Conservation (phyloP, 2,888 invertebrate species). For the Caenorhabditis sp. region DNA sequence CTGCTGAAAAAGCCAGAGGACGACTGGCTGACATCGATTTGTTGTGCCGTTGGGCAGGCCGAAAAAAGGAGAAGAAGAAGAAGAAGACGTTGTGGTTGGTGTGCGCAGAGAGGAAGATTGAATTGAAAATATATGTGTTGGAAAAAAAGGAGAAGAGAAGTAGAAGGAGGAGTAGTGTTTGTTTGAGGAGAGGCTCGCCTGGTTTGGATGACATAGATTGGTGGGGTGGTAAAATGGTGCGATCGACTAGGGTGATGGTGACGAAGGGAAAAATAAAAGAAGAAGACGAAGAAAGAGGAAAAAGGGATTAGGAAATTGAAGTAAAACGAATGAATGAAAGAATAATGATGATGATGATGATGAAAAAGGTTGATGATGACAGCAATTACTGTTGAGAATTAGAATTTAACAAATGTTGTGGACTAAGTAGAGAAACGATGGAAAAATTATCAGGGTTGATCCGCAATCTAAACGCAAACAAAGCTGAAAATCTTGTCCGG, state of each 20-base stretch:
- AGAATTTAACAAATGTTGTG: no score
- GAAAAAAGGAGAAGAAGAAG: constrained; percentile 1
- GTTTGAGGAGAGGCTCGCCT: background rate
- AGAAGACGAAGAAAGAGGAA: constrained; percentile 8
- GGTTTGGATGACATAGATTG: background rate
- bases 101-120: constrained; percentile 5
- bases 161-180: background rate
- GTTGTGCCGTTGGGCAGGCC: background rate
- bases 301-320: constrained; percentile 9
- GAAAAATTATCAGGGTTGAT: no score
- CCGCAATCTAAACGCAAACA: no score
- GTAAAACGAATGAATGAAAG: constrained; percentile 7
- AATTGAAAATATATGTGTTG: constrained; percentile 1
- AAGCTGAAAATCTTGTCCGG: no score
- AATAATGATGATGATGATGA: constrained; percentile 11
- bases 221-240: background rate
- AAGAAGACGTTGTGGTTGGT: no score
- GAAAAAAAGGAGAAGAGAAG: background rate
- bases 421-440: no score
- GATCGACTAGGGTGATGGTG: background rate
- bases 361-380: background rate
- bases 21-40: background rate
- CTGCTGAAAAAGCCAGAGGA: constrained; percentile 7
- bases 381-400: background rate
- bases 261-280: background rate